A percentile compares a stretch with the other conserved stretches of the same genome.
These are phyloP conservation scores for Cyclina sinensis DNA, from an alignment of 1,140 invertebrate genomes.

Conservation along the genomic window DNA sequence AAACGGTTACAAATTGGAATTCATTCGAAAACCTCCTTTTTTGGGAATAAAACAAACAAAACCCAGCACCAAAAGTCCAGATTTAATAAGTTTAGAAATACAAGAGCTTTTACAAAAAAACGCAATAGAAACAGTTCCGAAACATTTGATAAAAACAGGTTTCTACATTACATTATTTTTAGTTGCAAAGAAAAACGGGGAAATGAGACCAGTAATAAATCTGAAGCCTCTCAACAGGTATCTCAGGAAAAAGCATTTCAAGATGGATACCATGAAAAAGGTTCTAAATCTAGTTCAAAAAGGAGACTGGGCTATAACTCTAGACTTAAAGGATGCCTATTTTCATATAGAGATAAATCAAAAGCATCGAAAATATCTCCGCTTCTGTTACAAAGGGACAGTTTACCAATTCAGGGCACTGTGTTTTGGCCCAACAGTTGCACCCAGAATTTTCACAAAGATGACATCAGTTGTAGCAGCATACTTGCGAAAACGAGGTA, in stretches of 20 bases:
- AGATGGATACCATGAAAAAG: slow-evolving; percentile 61
- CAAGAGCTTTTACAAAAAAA: slow-evolving; percentile 46
- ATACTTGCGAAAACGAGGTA: background rate
- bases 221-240: slow-evolving; percentile 61
- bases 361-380: slow-evolving; percentile 34
- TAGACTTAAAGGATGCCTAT: slow-evolving; percentile 48
- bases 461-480: slow-evolving; percentile 28
- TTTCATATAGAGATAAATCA: slow-evolving; percentile 42
- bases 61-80: background rate
- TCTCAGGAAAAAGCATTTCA: slow-evolving; percentile 56
- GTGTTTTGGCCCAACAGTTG: slow-evolving; percentile 47
- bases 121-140: slow-evolving; percentile 39
- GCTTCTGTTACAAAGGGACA: slow-evolving; percentile 15
- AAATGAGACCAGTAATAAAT: slow-evolving; percentile 61
- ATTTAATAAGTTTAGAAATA: slow-evolving; percentile 12
- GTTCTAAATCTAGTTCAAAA: slow-evolving; percentile 39
- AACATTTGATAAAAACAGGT: slow-evolving; percentile 11
- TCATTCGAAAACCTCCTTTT: background rate
- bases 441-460: slow-evolving; percentile 50
- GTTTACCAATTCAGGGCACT: slow-evolving; percentile 46
- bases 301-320: slow-evolving; percentile 27
- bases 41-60: slow-evolving; percentile 38
- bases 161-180: slow-evolving; percentile 59
- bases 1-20: slow-evolving; percentile 35
- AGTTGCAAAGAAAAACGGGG: slow-evolving; percentile 43